These are phyloP conservation scores for Sciaenops ocellatus DNA, from an alignment of 2,797 vertebrate species.

Conservation along the genomic window DNA sequence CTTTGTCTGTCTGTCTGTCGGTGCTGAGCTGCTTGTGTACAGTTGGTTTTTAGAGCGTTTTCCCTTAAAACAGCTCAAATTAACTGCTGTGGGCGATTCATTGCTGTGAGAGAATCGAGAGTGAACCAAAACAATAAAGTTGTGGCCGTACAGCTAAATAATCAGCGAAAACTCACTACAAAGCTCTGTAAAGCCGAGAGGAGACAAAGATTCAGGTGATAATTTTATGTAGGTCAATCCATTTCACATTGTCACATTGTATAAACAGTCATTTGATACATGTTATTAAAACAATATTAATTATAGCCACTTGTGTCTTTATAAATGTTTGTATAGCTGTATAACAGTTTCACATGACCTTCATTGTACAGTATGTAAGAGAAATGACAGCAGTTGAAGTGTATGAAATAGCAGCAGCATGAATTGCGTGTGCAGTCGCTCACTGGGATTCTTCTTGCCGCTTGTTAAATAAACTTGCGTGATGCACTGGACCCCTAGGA, in stretches of 20 bases:
- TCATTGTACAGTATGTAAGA: conserved; percentile 12
- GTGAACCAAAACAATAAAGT: too few relatives aligned
- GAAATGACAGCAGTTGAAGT: conserved; percentile 26
- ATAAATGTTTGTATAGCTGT: background rate
- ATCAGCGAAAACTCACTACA: too few relatives aligned
- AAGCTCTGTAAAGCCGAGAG: too few relatives aligned
- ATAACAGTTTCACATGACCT: background rate
- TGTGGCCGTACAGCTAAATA: too few relatives aligned
- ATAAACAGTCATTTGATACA: too few relatives aligned
- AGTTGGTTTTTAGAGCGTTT: background rate
- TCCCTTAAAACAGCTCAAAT: background rate
- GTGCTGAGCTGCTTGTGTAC: background rate
- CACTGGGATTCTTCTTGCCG: conserved; percentile 2
- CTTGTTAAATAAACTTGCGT: conserved; percentile 46
- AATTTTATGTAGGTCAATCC: too few relatives aligned
- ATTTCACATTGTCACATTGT: too few relatives aligned
- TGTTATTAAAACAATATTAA: too few relatives aligned
- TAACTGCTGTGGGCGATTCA: too few relatives aligned
- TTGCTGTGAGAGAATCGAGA: too few relatives aligned
- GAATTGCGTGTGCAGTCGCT: conserved; percentile 4
- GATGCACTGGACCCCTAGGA: conserved; percentile 1
- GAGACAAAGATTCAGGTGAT: too few relatives aligned
- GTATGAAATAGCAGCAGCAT: conserved; percentile 21
- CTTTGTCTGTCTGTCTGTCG: background rate
- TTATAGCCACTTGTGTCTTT: background rate